Evolutionary conservation across 2,888 invertebrate species (phyloP).

Genomic region (Cataglyphis livida): DNA sequence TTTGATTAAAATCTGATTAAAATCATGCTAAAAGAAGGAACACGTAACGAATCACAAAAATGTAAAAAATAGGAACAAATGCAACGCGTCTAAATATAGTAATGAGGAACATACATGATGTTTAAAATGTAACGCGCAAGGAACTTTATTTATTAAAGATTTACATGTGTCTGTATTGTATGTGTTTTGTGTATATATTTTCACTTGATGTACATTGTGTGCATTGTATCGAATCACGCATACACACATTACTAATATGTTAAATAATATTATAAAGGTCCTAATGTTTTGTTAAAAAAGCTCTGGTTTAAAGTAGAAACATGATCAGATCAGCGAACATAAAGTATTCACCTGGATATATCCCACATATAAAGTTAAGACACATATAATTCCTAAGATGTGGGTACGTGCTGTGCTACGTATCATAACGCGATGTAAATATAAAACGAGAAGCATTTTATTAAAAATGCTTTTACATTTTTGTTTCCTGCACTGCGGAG

Average conservation of each 20-base stretch:
- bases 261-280: slow-evolving; percentile 16
- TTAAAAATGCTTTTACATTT: slow-evolving; percentile 28
- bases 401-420: slow-evolving; percentile 70
- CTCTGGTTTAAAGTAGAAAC: slow-evolving; percentile 5
- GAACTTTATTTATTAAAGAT: slow-evolving; percentile 80
- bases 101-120: slow-evolving; percentile 82
- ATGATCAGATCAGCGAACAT: slow-evolving; percentile 31
- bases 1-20: slow-evolving; percentile 14
- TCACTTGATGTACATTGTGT: slow-evolving; percentile 25
- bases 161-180: slow-evolving; percentile 65
- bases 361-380: slow-evolving; percentile 16
- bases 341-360: slow-evolving; percentile 19
- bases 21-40: slow-evolving; percentile 63
- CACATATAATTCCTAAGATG: slow-evolving; percentile 60
- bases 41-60: slow-evolving; percentile 71
- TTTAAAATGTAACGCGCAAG: slow-evolving; percentile 79
- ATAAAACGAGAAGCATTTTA: slow-evolving; percentile 21
- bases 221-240: slow-evolving; percentile 45
- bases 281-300: slow-evolving; percentile 25
- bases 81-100: slow-evolving; percentile 68
- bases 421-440: slow-evolving; percentile 42
- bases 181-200: slow-evolving; percentile 50
- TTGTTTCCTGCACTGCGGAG: slow-evolving; percentile 8
- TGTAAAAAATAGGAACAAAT: slow-evolving; percentile 83
- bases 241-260: slow-evolving; percentile 30